Evolutionary conservation across 2,797 vertebrate species (phyloP).

Genomic region (Anas bernieri): DNA sequence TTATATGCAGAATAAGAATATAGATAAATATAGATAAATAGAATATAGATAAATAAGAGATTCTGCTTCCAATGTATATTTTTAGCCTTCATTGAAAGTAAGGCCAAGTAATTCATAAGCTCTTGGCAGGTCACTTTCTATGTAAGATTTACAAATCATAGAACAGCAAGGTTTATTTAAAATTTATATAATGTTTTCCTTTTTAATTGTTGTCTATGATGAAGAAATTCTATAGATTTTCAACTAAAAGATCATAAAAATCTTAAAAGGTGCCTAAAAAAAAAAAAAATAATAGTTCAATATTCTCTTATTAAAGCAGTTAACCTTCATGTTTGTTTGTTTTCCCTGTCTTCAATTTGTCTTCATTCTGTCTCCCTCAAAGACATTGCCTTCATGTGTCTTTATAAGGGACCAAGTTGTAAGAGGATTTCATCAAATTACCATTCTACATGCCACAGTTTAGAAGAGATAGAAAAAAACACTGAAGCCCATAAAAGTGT

Average conservation of each 20-base stretch:
- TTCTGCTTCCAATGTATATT: neutral
- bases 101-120: neutral
- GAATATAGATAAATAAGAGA: neutral
- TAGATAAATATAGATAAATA: neutral
- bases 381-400: neutral
- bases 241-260: neutral
- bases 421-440: conserved; percentile 22
- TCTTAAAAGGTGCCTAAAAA: neutral
- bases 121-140: neutral
- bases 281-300: neutral
- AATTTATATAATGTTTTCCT: neutral
- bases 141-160: neutral
- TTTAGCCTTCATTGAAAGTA: neutral
- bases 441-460: neutral
- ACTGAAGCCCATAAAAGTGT: neutral
- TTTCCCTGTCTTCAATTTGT: neutral
- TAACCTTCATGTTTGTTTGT: neutral
- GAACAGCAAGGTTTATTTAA: neutral
- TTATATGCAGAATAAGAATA: neutral
- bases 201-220: neutral
- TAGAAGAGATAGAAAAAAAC: neutral
- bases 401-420: neutral
- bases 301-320: neutral
- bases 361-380: neutral
- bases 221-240: neutral